Evolutionary conservation across 2,797 vertebrate species (phyloP), one percentile per base, ranked within the genome.

Genomic region (Sebastes trivittatus): DNA sequence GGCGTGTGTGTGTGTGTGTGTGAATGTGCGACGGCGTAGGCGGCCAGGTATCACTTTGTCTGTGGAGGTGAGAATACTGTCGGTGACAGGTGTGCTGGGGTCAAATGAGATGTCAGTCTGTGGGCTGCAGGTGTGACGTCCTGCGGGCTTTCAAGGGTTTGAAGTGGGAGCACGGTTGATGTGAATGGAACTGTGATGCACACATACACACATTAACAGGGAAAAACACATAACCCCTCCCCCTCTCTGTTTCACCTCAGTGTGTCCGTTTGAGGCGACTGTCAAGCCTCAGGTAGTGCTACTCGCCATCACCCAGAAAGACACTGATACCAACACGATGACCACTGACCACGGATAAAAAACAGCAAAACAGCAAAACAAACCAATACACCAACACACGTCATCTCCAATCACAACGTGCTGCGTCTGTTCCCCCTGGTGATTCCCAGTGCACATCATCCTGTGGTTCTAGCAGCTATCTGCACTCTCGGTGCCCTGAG

Each of bases 61-160:
- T 77, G 74, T 27, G 55, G 62, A 79, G 75, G 83, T 89, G 86
- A 89, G 76, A 90, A 84, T 59, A 52, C 77, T 74, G 83, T 79
- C 73, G 69, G 78, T 69, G 74, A 85, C 78, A 72, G 61, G 46
- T 68, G 61, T 52, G 49, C 58, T 58, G 73, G 80, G 87, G 88
- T 93, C 80, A 93, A 92, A 89, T 87, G 83, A 90, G 80, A 80
- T 83, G 86, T 81, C 77, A 25, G 16, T 81, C 80, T 71, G 76
- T 77, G 80, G 82, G 78, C 87, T 87, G 84, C 83, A 88, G 72
- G 84, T 89, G 90, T 82, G 87, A 89, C 62, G 63, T 86, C 86
- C 75, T 69, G 63, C 18, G 61, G 72, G 82, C 78, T 77, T 77
- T 73, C 25, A 49, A 67, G 32, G 54, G 75, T 75, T 83, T 84